phyloP scores from a whole-genome alignment of 2,113 vertebrate species.

The Psilopsiagon aurifrons region DNA sequence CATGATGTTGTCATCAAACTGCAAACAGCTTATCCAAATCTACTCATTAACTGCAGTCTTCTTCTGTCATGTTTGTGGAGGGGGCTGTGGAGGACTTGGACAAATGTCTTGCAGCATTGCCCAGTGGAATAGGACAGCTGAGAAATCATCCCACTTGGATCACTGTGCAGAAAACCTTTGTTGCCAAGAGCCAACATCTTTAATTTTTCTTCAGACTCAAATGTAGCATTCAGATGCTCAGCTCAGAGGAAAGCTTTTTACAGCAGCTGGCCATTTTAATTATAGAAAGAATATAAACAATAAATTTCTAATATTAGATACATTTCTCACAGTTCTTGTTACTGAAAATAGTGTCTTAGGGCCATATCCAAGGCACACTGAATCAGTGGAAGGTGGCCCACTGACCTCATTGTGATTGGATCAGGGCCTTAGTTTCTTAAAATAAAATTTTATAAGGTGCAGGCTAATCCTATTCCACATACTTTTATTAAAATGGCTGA shows the following conservation, averaged over 20 bases:
- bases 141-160: not conserved
- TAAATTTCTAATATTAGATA: slow-evolving; percentile 64
- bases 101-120: not conserved
- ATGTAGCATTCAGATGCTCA: not conserved
- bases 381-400: slow-evolving; percentile 62
- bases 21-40: not conserved
- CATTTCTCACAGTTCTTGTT: slow-evolving; percentile 58
- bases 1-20: not conserved
- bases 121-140: not conserved
- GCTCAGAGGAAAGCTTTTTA: slow-evolving; percentile 44
- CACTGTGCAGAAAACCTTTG: not conserved
- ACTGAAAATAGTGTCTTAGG: slow-evolving; percentile 66
- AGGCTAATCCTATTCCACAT: slow-evolving; percentile 46
- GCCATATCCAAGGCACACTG: slow-evolving; percentile 54
- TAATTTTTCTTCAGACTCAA: slow-evolving; percentile 35
- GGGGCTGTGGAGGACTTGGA: not conserved
- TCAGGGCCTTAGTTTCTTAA: slow-evolving; percentile 46
- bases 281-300: slow-evolving; percentile 61
- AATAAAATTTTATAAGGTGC: slow-evolving; percentile 64
- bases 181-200: not conserved
- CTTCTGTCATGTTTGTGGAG: not conserved
- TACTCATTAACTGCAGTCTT: not conserved
- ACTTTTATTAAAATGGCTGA: slow-evolving; percentile 44
- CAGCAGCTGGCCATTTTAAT: slow-evolving; percentile 45
- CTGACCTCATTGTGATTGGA: slow-evolving; percentile 70